Conservation (phyloP, 1,140 invertebrate species). For the Pissodes strobi region DNA sequence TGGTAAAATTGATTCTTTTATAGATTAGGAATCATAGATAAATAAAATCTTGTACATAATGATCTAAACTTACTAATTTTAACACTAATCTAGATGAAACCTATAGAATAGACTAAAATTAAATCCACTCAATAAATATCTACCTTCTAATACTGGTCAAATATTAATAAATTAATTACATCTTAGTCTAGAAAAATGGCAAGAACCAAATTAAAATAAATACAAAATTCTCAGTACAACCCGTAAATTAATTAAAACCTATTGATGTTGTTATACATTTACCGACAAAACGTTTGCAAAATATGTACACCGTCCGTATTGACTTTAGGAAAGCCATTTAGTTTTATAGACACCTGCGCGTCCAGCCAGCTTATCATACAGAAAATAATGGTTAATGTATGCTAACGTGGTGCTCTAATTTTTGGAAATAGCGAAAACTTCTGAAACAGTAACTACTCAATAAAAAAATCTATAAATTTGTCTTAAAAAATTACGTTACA, state of each 20-base stretch:
- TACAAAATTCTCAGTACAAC: slow-evolving; percentile 35
- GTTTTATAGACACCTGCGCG: neutral
- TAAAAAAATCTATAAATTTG: too few species aligned
- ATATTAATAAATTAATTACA: slow-evolving; percentile 7
- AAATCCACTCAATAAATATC: neutral
- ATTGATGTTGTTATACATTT: too few species aligned
- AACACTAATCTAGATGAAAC: neutral
- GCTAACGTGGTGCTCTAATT: neutral
- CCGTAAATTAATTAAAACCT: slow-evolving; percentile 26
- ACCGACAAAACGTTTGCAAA: too few species aligned
- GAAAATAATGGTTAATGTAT: neutral
- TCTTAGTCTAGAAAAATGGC: neutral
- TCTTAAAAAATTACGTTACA: too few species aligned
- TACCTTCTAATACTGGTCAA: slow-evolving; percentile 11
- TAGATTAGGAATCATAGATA: neutral
- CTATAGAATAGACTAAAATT: neutral
- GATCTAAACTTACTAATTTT: neutral
- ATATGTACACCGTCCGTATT: too few species aligned
- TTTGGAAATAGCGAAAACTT: neutral
- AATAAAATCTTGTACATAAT: neutral
- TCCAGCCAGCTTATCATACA: neutral
- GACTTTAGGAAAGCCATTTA: neutral
- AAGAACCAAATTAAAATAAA: too few species aligned
- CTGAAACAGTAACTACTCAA: too few species aligned
- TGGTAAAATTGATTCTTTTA: too few species aligned